phyloP scores from a whole-genome alignment of 2,888 invertebrate species.

The Volucella zonaria region DNA sequence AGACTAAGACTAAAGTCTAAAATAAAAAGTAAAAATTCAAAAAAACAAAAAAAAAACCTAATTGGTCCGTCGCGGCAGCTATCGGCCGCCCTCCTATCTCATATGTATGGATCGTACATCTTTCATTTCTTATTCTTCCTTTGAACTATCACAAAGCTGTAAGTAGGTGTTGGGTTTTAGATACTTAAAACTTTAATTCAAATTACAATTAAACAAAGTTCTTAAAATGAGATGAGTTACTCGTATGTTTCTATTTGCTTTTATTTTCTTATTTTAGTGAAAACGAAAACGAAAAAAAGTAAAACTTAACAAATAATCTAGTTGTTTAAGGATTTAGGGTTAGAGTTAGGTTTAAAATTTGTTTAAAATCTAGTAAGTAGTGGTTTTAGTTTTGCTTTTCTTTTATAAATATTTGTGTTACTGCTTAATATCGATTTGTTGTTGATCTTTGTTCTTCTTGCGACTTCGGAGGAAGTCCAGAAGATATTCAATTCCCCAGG shows the following conservation, averaged over 20 bases:
- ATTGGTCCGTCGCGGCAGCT: slow-evolving; percentile 46
- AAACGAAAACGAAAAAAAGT: slow-evolving; percentile 8
- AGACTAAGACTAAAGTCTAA: slow-evolving; percentile 8
- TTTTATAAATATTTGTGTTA: slow-evolving; percentile 57
- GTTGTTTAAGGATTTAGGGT: slow-evolving; percentile 21
- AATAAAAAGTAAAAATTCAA: slow-evolving; percentile 28
- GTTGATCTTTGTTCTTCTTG: slow-evolving; percentile 71
- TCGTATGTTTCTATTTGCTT: neutral
- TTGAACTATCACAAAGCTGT: slow-evolving; percentile 69
- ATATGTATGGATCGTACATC: neutral
- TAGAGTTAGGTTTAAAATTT: slow-evolving; percentile 31
- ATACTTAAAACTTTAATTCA: neutral
- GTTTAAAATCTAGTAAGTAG: slow-evolving; percentile 8
- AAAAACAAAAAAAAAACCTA: slow-evolving; percentile 27
- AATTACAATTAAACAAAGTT: slow-evolving; percentile 12
- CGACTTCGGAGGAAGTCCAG: slow-evolving; percentile 77
- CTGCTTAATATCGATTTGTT: slow-evolving; percentile 63
- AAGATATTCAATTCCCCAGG: slow-evolving; percentile 86
- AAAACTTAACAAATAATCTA: slow-evolving; percentile 3
- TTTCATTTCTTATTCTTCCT: slow-evolving; percentile 31
- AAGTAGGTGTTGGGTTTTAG: slow-evolving; percentile 35
- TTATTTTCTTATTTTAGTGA: slow-evolving; percentile 5
- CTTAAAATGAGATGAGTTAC: slow-evolving; percentile 54
- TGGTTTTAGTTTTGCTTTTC: neutral
- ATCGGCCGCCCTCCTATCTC: neutral